These are phyloP conservation scores for Eupithecia subumbrata DNA, from an alignment of 2,888 invertebrate species.

Conservation along the genomic window DNA sequence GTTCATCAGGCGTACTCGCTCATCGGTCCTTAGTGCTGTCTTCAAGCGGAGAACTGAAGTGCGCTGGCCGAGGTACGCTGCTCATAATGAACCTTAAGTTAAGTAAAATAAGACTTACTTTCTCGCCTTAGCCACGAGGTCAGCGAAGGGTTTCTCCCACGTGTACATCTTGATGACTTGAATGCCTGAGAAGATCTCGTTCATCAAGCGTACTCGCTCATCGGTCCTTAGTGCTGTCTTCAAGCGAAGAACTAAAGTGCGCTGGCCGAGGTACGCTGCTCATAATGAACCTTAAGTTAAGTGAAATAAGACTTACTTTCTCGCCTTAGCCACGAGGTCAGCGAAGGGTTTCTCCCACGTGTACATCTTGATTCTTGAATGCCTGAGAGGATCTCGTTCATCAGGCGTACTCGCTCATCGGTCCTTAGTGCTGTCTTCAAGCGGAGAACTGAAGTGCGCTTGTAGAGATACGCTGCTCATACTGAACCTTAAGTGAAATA, in stretches of 20 bases:
- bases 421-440: constrained; percentile 92
- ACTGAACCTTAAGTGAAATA: background rate
- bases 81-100: too few relatives aligned
- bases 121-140: constrained; percentile 88
- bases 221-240: constrained; percentile 94
- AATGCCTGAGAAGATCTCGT: constrained; percentile 92
- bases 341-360: constrained; percentile 92
- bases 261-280: constrained; percentile 87
- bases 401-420: constrained; percentile 94
- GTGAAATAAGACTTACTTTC: constrained; percentile 83
- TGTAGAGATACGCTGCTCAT: constrained; percentile 85
- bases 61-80: constrained; percentile 88
- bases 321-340: constrained; percentile 87
- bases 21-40: constrained; percentile 94
- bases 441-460: constrained; percentile 89
- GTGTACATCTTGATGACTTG: constrained; percentile 86
- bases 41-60: constrained; percentile 89
- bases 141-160: constrained; percentile 93
- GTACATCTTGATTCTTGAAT: constrained; percentile 97
- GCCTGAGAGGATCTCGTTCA: constrained; percentile 93
- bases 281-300: background rate
- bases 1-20: constrained; percentile 95
- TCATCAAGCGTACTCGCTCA: constrained; percentile 95
- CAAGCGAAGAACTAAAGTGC: constrained; percentile 88
- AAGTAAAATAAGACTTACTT: constrained; percentile 79